Evolutionary conservation across 2,888 invertebrate species (phyloP).

Genomic region (Pheosia gnoma): DNA sequence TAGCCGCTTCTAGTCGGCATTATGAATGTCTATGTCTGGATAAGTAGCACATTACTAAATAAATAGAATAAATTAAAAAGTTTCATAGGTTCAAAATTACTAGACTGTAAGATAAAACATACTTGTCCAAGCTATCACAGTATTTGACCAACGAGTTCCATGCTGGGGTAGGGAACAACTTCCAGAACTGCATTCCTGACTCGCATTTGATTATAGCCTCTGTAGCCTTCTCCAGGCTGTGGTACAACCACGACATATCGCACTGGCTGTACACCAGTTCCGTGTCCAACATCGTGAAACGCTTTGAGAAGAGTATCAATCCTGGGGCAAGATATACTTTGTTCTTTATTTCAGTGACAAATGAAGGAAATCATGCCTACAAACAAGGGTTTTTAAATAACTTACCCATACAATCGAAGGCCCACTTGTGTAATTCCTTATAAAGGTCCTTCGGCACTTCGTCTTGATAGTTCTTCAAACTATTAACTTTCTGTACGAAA

Average conservation of each 20-base stretch:
- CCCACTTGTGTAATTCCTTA: slow-evolving; percentile 87
- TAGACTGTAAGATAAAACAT: slow-evolving; percentile 26
- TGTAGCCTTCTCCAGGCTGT: slow-evolving; percentile 83
- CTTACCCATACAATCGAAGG: slow-evolving; percentile 86
- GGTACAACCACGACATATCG: slow-evolving; percentile 84
- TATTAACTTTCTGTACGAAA: slow-evolving; percentile 74
- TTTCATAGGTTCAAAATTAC: not conserved
- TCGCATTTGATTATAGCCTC: slow-evolving; percentile 85
- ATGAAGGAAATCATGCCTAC: no score
- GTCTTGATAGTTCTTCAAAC: slow-evolving; percentile 85
- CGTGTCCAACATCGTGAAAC: slow-evolving; percentile 85
- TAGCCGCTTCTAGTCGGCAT: no score
- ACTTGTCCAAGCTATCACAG: slow-evolving; percentile 86
- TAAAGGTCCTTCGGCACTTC: slow-evolving; percentile 84
- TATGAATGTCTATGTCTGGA: no score
- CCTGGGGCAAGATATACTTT: slow-evolving; percentile 50
- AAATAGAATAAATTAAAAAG: no score
- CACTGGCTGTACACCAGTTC: slow-evolving; percentile 72
- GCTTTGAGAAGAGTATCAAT: slow-evolving; percentile 80
- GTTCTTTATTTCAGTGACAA: no score
- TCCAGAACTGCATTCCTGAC: slow-evolving; percentile 86
- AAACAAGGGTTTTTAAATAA: not conserved
- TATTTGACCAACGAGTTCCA: slow-evolving; percentile 83
- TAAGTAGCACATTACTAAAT: no score
- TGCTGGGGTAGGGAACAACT: slow-evolving; percentile 84